Percentiles rank a stretch among this genome's conserved stretches.
Evolutionary conservation across 2,888 invertebrate species (phyloP).

Genomic region (Coronaproctus castanopsis): DNA sequence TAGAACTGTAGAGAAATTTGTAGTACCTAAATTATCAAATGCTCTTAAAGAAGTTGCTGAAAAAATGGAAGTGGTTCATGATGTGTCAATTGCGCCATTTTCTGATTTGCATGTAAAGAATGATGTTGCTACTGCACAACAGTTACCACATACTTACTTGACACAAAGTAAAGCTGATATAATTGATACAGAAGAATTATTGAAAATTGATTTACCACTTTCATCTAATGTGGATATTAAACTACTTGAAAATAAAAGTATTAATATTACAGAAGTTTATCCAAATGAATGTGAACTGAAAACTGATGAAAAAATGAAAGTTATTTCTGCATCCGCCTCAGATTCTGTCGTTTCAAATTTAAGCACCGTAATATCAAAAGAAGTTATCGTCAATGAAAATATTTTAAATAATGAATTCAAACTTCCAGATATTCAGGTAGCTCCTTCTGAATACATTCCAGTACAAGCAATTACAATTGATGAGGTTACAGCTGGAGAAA

Average conservation of each 20-base stretch:
- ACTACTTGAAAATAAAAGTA: neutral
- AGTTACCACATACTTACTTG: no score
- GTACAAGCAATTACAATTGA: neutral
- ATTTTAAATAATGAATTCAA: neutral
- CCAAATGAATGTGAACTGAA: neutral
- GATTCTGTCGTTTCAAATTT: neutral
- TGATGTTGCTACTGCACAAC: no score
- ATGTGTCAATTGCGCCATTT: no score
- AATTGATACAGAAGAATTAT: constrained; percentile 4
- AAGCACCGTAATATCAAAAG: neutral
- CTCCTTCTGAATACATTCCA: neutral
- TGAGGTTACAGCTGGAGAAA: neutral
- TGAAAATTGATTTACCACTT: neutral
- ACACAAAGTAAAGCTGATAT: neutral
- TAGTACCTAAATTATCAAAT: no score
- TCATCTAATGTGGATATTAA: neutral
- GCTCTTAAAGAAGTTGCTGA: no score
- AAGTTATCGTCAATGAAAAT: neutral
- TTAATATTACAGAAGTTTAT: neutral
- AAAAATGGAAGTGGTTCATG: no score
- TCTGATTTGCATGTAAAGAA: no score
- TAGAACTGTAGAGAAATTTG: no score
- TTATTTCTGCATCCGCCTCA: neutral
- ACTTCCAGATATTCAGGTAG: neutral
- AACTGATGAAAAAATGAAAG: neutral